Base-by-base conservation (phyloP, 2,113 vertebrate species). In the Prunella himalayana region DNA sequence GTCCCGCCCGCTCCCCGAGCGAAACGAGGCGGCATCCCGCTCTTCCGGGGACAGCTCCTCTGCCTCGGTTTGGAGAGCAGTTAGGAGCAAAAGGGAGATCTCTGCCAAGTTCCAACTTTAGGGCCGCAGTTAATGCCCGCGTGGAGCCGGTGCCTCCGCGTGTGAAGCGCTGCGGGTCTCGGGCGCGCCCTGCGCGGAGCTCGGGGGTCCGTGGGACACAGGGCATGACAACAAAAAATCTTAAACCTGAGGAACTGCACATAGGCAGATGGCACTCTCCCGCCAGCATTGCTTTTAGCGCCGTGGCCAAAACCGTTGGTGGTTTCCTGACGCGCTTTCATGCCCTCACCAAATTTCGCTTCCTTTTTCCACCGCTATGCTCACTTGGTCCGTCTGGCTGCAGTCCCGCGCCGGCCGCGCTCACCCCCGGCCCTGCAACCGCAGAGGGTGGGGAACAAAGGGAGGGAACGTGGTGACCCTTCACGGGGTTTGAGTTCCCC, bases 241-340 rank as follows among this genome's bases (percentile, higher is more conserved):
- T 27, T 57, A 21, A 53, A 45, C 31, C n/a, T 8, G 79, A 53
- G 82, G 69, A 59, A 7, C 8, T 19, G 57, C 5, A 7, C 50
- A 22, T 47, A 75, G 76, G 22, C 86, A 86, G 86, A 94, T 90
- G 90, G 78, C 93, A 92, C 57, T 68, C 69, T 35, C 72, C 86
- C 72, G 63, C 77, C 61, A 49, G 42, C 49, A 1, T 22, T 63
- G 42, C 95, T 95, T 94, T 85, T 71, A 54, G 68, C 25, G 72
- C 22, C 71, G 47, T 65, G 44, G 18, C 53, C 94, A 88, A 86
- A 98, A 97, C 97, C 93, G 98, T 97, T 97, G 90, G 98, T 96
- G 97, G 97, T 98, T 98, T 98, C 97, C 98, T 97, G 96, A 66
- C 57, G 84, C 39, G 89, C 90, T 97, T 96, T 97, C 94, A 59